Conservation (phyloP, 2,113 vertebrate species). For the Catharus fuscescens region DNA sequence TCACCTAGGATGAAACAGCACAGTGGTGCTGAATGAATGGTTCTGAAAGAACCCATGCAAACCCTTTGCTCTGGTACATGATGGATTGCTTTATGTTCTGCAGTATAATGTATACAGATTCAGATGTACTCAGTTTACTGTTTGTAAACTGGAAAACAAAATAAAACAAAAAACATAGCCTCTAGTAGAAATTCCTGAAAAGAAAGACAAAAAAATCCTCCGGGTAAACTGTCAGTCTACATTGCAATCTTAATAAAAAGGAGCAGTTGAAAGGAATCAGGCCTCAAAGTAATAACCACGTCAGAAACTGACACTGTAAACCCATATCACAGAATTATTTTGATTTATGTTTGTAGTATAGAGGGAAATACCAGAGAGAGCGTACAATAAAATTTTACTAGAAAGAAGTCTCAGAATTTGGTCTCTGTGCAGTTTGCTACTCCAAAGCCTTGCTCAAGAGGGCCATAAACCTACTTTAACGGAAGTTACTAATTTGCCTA, state of each 20-base stretch:
- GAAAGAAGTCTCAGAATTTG: constrained; percentile 43
- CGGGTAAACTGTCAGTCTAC: constrained; percentile 57
- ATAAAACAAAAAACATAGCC: not conserved
- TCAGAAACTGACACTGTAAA: constrained; percentile 47
- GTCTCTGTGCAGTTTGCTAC: constrained; percentile 44
- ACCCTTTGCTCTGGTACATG: not conserved
- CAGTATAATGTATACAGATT: not conserved
- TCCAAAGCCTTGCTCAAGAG: constrained; percentile 60
- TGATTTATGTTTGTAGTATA: constrained; percentile 67
- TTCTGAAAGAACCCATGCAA: not conserved
- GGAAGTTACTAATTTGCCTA: constrained; percentile 71
- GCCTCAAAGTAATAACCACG: constrained; percentile 45
- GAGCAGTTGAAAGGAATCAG: constrained; percentile 31
- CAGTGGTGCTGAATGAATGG: not conserved
- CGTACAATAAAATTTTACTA: constrained; percentile 25
- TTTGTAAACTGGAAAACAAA: constrained; percentile 29
- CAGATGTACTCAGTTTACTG: constrained; percentile 44
- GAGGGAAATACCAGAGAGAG: constrained; percentile 44
- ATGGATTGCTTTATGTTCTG: not conserved
- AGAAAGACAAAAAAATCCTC: not conserved
- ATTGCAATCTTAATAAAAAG: constrained; percentile 51
- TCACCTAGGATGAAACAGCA: not conserved
- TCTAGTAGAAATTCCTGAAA: constrained; percentile 30
- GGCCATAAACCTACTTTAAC: constrained; percentile 69
- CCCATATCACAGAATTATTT: constrained; percentile 60